A percentile compares a stretch with the other conserved stretches of the same genome.
These are phyloP conservation scores for Illadopsis cleaveri DNA, from an alignment of 2,113 vertebrate genomes.

Conservation along the genomic window DNA sequence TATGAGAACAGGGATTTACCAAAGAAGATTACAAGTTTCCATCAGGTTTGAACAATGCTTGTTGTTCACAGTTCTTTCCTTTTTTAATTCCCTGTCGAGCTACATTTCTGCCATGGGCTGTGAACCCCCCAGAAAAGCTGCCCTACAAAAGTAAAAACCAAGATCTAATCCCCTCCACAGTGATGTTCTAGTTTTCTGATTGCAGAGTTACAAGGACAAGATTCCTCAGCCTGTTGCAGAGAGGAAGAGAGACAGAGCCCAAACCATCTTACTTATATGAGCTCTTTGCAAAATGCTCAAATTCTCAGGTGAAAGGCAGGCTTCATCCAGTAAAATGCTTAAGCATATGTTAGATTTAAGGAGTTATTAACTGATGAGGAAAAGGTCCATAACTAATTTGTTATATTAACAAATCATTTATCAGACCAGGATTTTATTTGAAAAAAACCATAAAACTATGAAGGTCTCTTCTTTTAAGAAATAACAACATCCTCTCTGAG, in stretches of 20 bases:
- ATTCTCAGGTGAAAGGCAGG: neutral
- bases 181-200: neutral
- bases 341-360: neutral
- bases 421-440: neutral
- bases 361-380: neutral
- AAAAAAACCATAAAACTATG: neutral
- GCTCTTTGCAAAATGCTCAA: neutral
- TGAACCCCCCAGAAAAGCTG: neutral
- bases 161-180: neutral
- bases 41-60: neutral
- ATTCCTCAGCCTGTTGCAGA: neutral
- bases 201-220: neutral
- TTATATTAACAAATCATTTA: neutral
- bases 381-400: neutral
- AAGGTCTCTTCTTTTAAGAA: neutral
- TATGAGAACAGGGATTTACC: conserved; percentile 18
- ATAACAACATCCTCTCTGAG: neutral
- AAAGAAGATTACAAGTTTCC: conserved; percentile 61
- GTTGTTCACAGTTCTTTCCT: neutral
- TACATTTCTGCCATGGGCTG: neutral
- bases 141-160: neutral
- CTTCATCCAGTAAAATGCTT: neutral
- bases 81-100: neutral
- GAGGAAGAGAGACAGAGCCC: neutral
- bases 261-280: neutral